Evolutionary conservation across 2,797 vertebrate genomes (phyloP).

Genomic region (Brachyalestes nurse): DNA sequence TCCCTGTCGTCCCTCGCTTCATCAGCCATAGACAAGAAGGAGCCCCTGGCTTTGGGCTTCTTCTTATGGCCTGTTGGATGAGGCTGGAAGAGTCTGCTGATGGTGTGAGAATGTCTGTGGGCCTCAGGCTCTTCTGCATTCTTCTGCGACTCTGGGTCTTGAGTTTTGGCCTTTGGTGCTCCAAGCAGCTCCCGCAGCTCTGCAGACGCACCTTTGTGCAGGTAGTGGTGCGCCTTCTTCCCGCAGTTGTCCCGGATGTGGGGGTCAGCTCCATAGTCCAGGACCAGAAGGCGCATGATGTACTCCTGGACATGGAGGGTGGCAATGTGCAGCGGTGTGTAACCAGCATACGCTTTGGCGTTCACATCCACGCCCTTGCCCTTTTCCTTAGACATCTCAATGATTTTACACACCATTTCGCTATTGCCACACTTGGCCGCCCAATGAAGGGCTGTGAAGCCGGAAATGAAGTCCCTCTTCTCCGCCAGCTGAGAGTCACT

Average conservation of each 20-base stretch:
- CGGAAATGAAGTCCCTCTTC: slow-evolving; percentile 90
- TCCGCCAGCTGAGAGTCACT: slow-evolving; percentile 81
- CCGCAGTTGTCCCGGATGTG: slow-evolving; percentile 88
- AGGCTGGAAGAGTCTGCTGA: slow-evolving; percentile 86
- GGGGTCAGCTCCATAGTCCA: slow-evolving; percentile 76
- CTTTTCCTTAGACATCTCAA: slow-evolving; percentile 73
- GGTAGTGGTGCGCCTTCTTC: slow-evolving; percentile 87
- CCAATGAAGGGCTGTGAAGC: slow-evolving; percentile 95
- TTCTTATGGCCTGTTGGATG: slow-evolving; percentile 76
- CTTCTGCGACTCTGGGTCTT: slow-evolving; percentile 45
- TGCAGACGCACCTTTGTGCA: slow-evolving; percentile 71
- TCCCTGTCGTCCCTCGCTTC: slow-evolving; percentile 70
- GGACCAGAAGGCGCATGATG: slow-evolving; percentile 79
- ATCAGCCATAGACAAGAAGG: slow-evolving; percentile 69
- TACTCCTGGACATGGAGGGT: slow-evolving; percentile 84
- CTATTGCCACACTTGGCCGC: slow-evolving; percentile 88
- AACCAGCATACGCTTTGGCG: slow-evolving; percentile 82
- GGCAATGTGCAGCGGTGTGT: slow-evolving; percentile 92
- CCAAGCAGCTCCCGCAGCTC: slow-evolving; percentile 81
- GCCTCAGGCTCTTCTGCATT: slow-evolving; percentile 76
- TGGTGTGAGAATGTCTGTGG: slow-evolving; percentile 80
- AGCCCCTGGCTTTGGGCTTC: slow-evolving; percentile 79
- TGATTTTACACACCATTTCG: slow-evolving; percentile 82
- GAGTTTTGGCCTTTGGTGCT: slow-evolving; percentile 64
- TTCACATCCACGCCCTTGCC: slow-evolving; percentile 81